phyloP scores from a whole-genome alignment of 2,888 invertebrate species.

The Ochropacha duplaris region DNA sequence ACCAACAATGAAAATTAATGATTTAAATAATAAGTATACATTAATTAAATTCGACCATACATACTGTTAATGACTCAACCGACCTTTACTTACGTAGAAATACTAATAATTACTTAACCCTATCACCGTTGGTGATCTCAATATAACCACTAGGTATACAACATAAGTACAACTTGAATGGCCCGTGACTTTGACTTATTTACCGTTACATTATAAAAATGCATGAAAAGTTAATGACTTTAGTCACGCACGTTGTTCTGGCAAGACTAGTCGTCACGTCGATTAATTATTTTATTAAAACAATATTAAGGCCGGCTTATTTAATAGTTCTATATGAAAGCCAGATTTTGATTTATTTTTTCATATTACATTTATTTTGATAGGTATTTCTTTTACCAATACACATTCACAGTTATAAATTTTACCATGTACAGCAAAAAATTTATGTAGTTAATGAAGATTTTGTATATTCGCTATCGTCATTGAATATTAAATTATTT shows the following conservation, averaged over 20 bases:
- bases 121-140: conserved; percentile 9
- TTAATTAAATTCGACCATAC: neutral
- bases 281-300: conserved; percentile 7
- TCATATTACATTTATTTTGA: too few relatives aligned
- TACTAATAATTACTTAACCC: conserved; percentile 5
- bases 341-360: neutral
- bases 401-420: too few relatives aligned
- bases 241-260: conserved; percentile 38
- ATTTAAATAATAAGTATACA: neutral
- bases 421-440: too few relatives aligned
- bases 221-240: conserved; percentile 38
- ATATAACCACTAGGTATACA: conserved; percentile 8
- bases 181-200: conserved; percentile 10
- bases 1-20: neutral
- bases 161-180: conserved; percentile 11
- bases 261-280: conserved; percentile 32
- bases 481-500: neutral
- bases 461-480: too few relatives aligned
- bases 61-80: neutral
- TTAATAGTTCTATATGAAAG: neutral
- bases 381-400: too few relatives aligned
- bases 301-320: neutral
- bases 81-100: conserved; percentile 2
- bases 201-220: conserved; percentile 33
- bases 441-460: too few relatives aligned